These are phyloP conservation scores for Rhogogaster chlorosoma DNA, from an alignment of 2,888 invertebrate species.

Conservation along the genomic window DNA sequence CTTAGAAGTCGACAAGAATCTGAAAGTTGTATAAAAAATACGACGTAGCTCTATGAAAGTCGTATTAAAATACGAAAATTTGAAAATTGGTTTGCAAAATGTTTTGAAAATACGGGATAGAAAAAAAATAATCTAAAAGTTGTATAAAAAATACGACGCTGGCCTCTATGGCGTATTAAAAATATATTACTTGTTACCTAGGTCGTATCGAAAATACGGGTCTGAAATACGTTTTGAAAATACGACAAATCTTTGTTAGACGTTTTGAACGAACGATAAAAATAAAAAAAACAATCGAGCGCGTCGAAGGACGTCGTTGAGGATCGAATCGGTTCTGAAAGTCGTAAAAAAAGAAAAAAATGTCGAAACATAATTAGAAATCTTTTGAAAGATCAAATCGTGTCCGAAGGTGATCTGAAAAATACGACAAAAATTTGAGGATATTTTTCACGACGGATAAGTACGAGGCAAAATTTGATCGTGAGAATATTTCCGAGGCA, in stretches of 20 bases:
- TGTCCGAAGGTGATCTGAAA: no score
- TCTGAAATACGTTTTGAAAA: background rate
- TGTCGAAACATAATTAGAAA: no score
- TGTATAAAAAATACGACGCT: background rate
- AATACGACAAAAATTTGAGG: background rate
- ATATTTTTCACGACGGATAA: background rate
- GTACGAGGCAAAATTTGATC: background rate
- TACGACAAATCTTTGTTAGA: background rate
- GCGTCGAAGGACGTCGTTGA: no score
- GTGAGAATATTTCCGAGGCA: background rate
- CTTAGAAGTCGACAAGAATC: background rate
- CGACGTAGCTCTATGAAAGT: background rate
- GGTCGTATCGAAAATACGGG: no score
- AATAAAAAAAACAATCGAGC: no score
- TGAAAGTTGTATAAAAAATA: background rate
- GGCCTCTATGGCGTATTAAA: no score
- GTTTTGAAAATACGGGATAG: no score
- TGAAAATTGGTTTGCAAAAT: background rate
- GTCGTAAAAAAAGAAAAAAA: no score
- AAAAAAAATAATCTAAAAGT: background rate
- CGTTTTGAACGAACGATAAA: no score
- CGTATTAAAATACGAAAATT: background rate
- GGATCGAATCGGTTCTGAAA: no score
- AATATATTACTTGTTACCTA: no score
- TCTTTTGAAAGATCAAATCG: no score